These are phyloP conservation scores for Latheticus oryzae DNA, from an alignment of 2,888 invertebrate genomes.

Conservation along the genomic window DNA sequence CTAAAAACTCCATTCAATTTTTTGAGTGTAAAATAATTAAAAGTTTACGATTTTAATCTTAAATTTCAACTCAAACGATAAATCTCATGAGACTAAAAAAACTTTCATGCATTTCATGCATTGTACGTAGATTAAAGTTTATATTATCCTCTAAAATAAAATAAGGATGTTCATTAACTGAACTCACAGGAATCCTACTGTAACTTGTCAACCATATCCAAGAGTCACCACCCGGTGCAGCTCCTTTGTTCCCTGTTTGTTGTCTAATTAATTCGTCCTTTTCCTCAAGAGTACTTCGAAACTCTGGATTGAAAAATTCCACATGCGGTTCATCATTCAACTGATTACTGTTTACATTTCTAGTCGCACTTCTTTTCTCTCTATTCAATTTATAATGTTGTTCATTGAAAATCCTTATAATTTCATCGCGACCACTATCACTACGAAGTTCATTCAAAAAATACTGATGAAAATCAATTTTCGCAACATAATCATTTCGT, in stretches of 20 bases:
- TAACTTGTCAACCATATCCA: constrained; percentile 91
- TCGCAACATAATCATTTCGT: constrained; percentile 59
- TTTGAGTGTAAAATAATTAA: too few species aligned
- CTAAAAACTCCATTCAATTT: too few species aligned
- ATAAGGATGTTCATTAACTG: too few species aligned
- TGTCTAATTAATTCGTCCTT: constrained; percentile 74
- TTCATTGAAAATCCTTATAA: constrained; percentile 51
- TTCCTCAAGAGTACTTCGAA: constrained; percentile 67
- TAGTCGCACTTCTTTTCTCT: constrained; percentile 49
- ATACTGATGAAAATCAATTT: constrained; percentile 56
- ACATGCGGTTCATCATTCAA: constrained; percentile 68
- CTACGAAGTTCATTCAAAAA: constrained; percentile 57
- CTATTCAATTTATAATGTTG: constrained; percentile 39
- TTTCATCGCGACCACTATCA: constrained; percentile 55
- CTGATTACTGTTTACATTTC: constrained; percentile 54
- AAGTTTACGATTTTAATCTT: too few species aligned
- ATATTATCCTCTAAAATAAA: too few species aligned
- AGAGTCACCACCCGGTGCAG: constrained; percentile 79
- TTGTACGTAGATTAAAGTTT: too few species aligned
- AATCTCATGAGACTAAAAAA: too few species aligned
- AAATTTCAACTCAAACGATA: too few species aligned
- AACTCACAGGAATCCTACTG: constrained; percentile 85
- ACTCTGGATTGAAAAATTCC: constrained; percentile 81
- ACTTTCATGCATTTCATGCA: too few species aligned
- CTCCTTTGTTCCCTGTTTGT: constrained; percentile 73